These are phyloP conservation scores for Eilema griseolum DNA, from an alignment of 2,888 invertebrate species.

Conservation along the genomic window DNA sequence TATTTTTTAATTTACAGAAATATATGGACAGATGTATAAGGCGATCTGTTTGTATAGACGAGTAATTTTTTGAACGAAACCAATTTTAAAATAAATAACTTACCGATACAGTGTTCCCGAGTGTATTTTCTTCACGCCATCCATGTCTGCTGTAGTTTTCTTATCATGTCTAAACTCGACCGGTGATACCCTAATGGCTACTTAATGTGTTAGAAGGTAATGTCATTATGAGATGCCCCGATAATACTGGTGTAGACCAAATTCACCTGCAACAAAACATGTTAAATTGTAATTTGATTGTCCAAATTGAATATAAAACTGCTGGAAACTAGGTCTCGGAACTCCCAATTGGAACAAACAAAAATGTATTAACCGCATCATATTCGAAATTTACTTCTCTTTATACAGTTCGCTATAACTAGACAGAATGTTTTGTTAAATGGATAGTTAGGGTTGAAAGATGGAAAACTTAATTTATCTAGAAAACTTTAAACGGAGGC, in stretches of 20 bases:
- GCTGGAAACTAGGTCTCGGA: conserved; percentile 33
- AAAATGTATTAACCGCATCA: conserved; percentile 37
- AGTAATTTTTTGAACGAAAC: neutral
- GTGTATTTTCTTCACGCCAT: conserved; percentile 86
- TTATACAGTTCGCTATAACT: conserved; percentile 5
- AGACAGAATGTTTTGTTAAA: conserved; percentile 19
- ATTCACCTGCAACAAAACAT: conserved; percentile 67
- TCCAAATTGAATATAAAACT: conserved; percentile 14
- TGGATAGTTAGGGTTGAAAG: conserved; percentile 18
- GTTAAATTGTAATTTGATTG: conserved; percentile 23
- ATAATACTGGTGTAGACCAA: conserved; percentile 54
- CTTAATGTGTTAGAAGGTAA: conserved; percentile 68
- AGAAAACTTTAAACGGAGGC: conserved; percentile 10
- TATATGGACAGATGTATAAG: too few species aligned
- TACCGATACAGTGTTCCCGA: conserved; percentile 84
- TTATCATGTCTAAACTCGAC: conserved; percentile 76
- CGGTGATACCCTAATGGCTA: conserved; percentile 65
- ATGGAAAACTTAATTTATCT: conserved; percentile 8
- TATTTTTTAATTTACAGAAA: neutral
- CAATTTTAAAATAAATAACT: conserved; percentile 55
- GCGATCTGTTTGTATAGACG: neutral
- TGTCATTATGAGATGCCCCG: conserved; percentile 69
- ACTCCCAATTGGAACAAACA: conserved; percentile 36
- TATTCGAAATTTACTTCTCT: conserved; percentile 29
- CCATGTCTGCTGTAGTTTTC: conserved; percentile 74